phyloP scores from a whole-genome alignment of 2,888 invertebrate genomes.

The Protonemura montana region DNA sequence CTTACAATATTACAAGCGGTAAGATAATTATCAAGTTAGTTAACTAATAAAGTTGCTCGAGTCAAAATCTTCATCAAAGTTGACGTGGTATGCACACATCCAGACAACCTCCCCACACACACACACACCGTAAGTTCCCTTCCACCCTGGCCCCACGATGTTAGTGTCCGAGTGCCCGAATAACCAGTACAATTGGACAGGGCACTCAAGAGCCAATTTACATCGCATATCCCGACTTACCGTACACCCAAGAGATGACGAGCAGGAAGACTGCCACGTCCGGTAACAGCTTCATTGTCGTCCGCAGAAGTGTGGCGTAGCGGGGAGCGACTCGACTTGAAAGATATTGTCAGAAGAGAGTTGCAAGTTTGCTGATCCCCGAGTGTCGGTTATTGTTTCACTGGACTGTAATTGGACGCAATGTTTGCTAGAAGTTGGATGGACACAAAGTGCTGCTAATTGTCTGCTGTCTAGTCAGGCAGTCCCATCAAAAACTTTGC shows the following conservation, averaged over 20 bases:
- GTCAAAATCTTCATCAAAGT: conserved; percentile 3
- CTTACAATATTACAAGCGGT: neutral
- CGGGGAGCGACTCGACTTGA: neutral
- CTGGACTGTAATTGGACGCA: neutral
- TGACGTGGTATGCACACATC: neutral
- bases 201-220: too few relatives aligned
- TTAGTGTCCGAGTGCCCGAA: too few relatives aligned
- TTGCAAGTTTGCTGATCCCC: neutral
- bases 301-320: neutral
- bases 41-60: conserved; percentile 4
- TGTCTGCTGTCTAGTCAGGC: neutral
- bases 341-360: neutral
- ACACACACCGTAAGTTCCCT: too few relatives aligned
- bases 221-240: conserved; percentile 18
- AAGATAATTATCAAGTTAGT: neutral
- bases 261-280: conserved; percentile 27
- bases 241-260: conserved; percentile 32
- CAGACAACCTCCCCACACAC: too few relatives aligned
- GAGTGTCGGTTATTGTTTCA: neutral
- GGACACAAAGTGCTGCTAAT: neutral
- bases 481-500: neutral
- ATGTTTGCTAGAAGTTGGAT: neutral
- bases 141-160: too few relatives aligned
- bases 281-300: conserved; percentile 20
- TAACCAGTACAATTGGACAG: too few relatives aligned